Base-by-base conservation (phyloP, 2,797 vertebrate genomes). In the Micromesistius poutassou region DNA sequence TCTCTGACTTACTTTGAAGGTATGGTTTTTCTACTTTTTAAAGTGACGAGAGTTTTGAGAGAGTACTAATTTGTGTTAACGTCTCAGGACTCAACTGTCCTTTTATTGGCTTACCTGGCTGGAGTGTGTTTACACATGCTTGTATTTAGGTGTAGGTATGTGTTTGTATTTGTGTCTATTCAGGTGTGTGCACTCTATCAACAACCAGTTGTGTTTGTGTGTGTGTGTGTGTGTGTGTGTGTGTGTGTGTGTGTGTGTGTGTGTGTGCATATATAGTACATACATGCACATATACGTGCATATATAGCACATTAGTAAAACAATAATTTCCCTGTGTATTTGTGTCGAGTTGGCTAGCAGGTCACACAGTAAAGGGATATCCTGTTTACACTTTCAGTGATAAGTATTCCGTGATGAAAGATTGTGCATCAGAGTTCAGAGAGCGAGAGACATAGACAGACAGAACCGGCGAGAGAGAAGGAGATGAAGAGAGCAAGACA, bases 301-400 rank as follows among this genome's bases (percentile, higher is more conserved):
- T 66, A 73, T 19, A 71, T 28, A 50, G 30, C 25, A 14, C 42
- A n/a, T n/a, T 14, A 25, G 22, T 7, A 1, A 71, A 30, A 30
- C 68, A 71, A 13, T 16, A 1, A 71, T 30, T 31, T 71, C 68
- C 30, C 68, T 30, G 30, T 31, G 72, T 35, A 28, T 77, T 76
- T 83, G 68, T 84, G 75, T 72, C 33, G 42, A 55, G 62, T 31
- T 50, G 74, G 62, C 55, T 40, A 31, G 66, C 75, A 68, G 77
- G 71, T 79, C 75, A 85, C 83, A 88, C 82, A 76, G 85, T 71
- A 42, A 83, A 77, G 71, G 88, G 85, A 91, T 82, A 87, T 93
- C 91, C 91, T 91, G 91, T 92, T 93, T 91, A 87, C 86, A 55
- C 76, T 86, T 90, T 86, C 87, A 79, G 86, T 84, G 91, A 91